Evolutionary conservation across 2,797 vertebrate species (phyloP).

Genomic region (Sardinella longiceps): DNA sequence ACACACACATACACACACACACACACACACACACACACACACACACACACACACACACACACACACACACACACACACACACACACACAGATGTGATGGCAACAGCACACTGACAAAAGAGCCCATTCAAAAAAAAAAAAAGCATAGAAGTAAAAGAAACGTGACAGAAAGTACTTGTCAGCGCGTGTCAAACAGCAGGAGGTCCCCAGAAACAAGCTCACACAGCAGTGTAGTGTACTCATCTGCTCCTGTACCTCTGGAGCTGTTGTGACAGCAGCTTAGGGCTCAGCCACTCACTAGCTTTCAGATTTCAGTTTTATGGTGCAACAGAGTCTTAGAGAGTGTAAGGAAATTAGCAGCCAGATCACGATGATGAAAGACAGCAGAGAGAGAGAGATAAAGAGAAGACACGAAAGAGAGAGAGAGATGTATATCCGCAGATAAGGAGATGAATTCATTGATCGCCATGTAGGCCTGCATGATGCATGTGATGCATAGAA

Average conservation of each 20-base stretch:
- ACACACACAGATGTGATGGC: not conserved
- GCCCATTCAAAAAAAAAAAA: not conserved
- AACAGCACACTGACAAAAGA: not conserved
- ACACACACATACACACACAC: no score
- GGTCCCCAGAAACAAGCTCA: not conserved
- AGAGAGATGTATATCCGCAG: not conserved
- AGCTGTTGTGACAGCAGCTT: not conserved
- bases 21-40: no score
- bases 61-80: no score
- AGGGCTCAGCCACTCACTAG: not conserved
- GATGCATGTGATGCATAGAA: not conserved
- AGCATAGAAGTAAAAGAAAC: no score
- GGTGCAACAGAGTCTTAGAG: not conserved
- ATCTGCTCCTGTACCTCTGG: not conserved
- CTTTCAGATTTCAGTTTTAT: not conserved
- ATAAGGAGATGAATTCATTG: not conserved
- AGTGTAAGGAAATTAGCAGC: not conserved
- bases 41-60: not conserved
- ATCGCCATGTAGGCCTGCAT: not conserved
- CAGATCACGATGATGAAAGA: not conserved
- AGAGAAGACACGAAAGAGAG: no score
- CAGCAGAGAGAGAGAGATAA: not conserved
- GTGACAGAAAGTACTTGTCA: not conserved
- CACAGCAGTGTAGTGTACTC: no score
- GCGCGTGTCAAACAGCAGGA: not conserved